Base-by-base conservation (phyloP, 2,797 vertebrate genomes). In the Pitangus sulphuratus region DNA sequence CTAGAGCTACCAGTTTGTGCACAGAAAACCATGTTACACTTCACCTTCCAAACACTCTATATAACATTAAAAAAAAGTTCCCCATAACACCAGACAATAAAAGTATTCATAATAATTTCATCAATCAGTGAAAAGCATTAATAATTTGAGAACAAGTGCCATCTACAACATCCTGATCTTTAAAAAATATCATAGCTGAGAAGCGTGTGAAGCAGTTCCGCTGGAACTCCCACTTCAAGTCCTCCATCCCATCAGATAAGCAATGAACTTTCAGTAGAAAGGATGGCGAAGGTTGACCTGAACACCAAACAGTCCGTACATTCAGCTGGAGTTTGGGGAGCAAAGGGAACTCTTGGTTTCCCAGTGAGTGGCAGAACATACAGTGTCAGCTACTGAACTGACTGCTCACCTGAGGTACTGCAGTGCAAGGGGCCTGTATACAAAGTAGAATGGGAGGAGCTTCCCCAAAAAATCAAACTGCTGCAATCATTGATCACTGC, bases 331-430 rank as follows among this genome's bases (percentile, higher is more conserved):
- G 66, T 31, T 54, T 56, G 65, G 91, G 78, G 56, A 80, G 47
- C 42, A 40, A 37, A 56, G 64, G 45, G 71, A 78, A 64, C 37
- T 19, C 3, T 6, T 6, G 19, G 17, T 24, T 76, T 82, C 79
- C 86, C 62, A 20, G 26, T 3, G 39, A 72, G 87, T 12, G 90
- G 88, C 53, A 81, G 35, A 71, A 90, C 50, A 9, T 25, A 31
- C 82, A 75, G 85, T 9, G 70, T 54, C 96, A 85, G 78, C 86
- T 66, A 77, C 84, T 26, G 13, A 47, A 56, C 75, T 50, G 68
- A 84, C 91, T 76, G 91, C 93, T 91, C 89, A 35, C 82, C 93
- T 51, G 81, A 91, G 95, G 56, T 71, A 9, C 92, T 86, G 93
- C 89, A 93, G 92, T 84, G 91, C 94, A 84, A 86, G 91, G 89